Evolutionary conservation across 2,113 vertebrate genomes (phyloP).

Genomic region (Lasiurus borealis): DNA sequence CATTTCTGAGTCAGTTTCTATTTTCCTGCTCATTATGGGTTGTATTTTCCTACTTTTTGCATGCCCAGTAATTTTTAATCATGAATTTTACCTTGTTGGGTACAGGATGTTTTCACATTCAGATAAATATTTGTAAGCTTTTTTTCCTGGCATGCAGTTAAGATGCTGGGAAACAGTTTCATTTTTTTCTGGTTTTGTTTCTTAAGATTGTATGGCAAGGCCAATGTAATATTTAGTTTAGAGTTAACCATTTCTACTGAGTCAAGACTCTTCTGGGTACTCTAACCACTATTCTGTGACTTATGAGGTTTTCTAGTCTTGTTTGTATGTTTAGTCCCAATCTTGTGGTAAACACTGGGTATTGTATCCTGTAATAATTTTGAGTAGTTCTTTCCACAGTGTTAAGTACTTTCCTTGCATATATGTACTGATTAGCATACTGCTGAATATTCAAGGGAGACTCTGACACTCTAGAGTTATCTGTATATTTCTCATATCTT

Average conservation of each 20-base stretch:
- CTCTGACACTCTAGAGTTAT: neutral
- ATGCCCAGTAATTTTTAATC: neutral
- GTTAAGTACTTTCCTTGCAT: neutral
- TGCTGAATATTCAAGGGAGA: neutral
- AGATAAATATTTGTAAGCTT: neutral
- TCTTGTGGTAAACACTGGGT: neutral
- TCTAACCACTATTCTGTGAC: neutral
- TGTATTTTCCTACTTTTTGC: slow-evolving; percentile 2
- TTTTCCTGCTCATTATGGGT: neutral
- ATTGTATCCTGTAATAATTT: neutral
- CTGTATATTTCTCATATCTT: neutral
- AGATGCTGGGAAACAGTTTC: slow-evolving; percentile 44
- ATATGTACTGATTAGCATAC: neutral
- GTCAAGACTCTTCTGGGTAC: neutral
- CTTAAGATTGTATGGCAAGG: neutral
- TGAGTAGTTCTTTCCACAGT: neutral
- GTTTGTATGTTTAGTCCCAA: neutral
- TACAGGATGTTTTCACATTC: neutral
- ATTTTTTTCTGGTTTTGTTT: neutral
- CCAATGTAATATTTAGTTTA: neutral
- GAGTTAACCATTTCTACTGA: neutral
- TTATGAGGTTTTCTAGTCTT: neutral
- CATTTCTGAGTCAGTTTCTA: neutral
- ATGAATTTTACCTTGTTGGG: neutral
- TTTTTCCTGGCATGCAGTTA: neutral